A percentile compares a stretch with the other conserved stretches of the same genome.
These are phyloP conservation scores for Taenaris catops DNA, from an alignment of 2,888 invertebrate species.

Conservation along the genomic window DNA sequence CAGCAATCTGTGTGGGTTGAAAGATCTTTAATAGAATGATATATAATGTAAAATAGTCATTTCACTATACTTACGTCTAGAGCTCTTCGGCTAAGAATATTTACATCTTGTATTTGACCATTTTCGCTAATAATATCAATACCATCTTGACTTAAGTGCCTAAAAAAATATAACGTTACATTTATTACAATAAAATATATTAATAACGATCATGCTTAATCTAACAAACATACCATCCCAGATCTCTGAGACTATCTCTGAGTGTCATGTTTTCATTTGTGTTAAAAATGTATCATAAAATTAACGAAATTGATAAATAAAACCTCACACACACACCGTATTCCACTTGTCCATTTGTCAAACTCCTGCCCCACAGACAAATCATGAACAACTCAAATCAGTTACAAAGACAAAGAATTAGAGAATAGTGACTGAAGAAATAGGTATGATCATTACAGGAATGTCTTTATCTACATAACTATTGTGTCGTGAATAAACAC, in stretches of 20 bases:
- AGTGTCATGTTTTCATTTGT: conserved; percentile 77
- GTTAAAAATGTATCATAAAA: conserved; percentile 55
- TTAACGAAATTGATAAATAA: conserved; percentile 51
- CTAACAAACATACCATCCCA: conserved; percentile 81
- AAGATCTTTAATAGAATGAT: conserved; percentile 19
- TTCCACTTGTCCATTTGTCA: conserved; percentile 30
- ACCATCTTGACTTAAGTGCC: conserved; percentile 87
- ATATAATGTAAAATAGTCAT: conserved; percentile 18
- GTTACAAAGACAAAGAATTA: too few species aligned
- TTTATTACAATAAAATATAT: conserved; percentile 19
- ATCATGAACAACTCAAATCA: too few species aligned
- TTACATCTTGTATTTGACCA: conserved; percentile 81
- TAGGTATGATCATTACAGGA: too few species aligned
- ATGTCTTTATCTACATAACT: too few species aligned
- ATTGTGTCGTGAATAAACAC: too few species aligned
- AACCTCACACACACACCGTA: conserved; percentile 52
- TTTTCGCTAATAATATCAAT: conserved; percentile 83
- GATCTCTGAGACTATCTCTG: conserved; percentile 81
- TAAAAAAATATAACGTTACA: conserved; percentile 51
- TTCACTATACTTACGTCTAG: conserved; percentile 82
- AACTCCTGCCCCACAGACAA: too few species aligned
- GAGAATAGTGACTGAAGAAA: too few species aligned
- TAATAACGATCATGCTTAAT: conserved; percentile 8
- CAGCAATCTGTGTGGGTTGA: conserved; percentile 7
- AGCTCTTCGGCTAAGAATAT: conserved; percentile 82